A percentile compares a stretch with the other conserved stretches of the same genome.
phyloP scores from a whole-genome alignment of 2,888 invertebrate species.

The Plusia festucae region DNA sequence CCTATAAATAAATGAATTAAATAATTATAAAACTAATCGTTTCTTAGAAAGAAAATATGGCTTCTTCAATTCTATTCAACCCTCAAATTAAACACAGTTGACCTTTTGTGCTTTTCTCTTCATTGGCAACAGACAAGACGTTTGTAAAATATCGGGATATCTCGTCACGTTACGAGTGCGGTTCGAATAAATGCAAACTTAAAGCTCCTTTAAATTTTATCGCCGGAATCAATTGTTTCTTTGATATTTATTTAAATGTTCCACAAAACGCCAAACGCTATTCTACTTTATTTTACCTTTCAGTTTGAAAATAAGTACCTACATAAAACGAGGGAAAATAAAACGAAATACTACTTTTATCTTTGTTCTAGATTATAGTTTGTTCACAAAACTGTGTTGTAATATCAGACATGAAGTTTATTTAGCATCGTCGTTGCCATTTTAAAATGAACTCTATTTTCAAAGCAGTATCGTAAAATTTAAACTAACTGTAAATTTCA shows the following conservation, averaged over 20 bases:
- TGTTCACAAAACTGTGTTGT: neutral
- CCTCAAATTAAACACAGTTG: neutral
- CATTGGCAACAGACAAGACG: conserved; percentile 11
- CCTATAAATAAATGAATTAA: too few relatives aligned
- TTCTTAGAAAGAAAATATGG: too few relatives aligned
- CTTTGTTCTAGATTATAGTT: conserved; percentile 1
- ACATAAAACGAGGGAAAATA: neutral
- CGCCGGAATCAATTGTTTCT: conserved; percentile 31
- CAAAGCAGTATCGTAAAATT: neutral
- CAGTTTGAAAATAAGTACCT: neutral
- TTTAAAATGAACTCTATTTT: neutral
- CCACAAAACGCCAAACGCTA: neutral
- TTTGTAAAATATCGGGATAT: conserved; percentile 38
- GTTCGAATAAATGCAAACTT: conserved; percentile 41
- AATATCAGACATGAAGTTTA: neutral
- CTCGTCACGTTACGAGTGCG: conserved; percentile 29
- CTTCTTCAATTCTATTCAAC: too few relatives aligned
- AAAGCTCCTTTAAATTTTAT: conserved; percentile 46
- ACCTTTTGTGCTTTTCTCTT: conserved; percentile 7
- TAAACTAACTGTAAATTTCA: neutral
- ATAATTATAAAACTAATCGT: too few relatives aligned
- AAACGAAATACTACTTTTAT: neutral
- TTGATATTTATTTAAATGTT: conserved; percentile 24
- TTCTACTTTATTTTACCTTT: neutral
- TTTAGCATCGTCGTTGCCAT: neutral